These are phyloP conservation scores for Eubasilissa regina DNA, from an alignment of 1,140 invertebrate species.

Conservation along the genomic window DNA sequence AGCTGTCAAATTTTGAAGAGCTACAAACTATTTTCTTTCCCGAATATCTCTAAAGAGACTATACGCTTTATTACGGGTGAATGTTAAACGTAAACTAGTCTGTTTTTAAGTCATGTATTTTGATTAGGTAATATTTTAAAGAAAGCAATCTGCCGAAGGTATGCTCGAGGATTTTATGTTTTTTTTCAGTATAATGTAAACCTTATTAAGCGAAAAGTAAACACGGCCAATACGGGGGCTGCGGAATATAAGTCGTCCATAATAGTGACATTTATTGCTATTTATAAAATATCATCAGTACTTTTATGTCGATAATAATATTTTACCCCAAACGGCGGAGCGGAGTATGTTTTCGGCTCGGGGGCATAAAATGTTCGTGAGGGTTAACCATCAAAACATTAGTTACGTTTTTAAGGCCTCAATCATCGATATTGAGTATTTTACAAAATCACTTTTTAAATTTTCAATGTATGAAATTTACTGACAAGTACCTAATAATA, in stretches of 20 bases:
- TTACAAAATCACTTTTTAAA: constrained; percentile 36
- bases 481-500: too few relatives aligned
- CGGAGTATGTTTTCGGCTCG: constrained; percentile 35
- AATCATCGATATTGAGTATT: constrained; percentile 55
- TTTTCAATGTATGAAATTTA: not conserved
- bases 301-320: constrained; percentile 58
- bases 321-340: constrained; percentile 42
- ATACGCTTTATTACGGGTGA: too few relatives aligned
- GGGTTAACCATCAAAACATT: constrained; percentile 46
- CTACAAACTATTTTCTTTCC: too few relatives aligned
- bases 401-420: constrained; percentile 50
- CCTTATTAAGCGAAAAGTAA: constrained; percentile 55
- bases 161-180: not conserved
- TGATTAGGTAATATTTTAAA: constrained; percentile 17
- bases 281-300: constrained; percentile 57
- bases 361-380: constrained; percentile 25
- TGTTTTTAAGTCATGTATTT: constrained; percentile 15
- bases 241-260: constrained; percentile 41
- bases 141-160: constrained; percentile 18
- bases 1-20: too few relatives aligned
- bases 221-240: constrained; percentile 20
- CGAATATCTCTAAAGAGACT: too few relatives aligned
- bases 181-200: constrained; percentile 34
- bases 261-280: constrained; percentile 57
- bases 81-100: constrained; percentile 7